phyloP scores from a whole-genome alignment of 2,113 vertebrate genomes.

The Pristiophorus japonicus region DNA sequence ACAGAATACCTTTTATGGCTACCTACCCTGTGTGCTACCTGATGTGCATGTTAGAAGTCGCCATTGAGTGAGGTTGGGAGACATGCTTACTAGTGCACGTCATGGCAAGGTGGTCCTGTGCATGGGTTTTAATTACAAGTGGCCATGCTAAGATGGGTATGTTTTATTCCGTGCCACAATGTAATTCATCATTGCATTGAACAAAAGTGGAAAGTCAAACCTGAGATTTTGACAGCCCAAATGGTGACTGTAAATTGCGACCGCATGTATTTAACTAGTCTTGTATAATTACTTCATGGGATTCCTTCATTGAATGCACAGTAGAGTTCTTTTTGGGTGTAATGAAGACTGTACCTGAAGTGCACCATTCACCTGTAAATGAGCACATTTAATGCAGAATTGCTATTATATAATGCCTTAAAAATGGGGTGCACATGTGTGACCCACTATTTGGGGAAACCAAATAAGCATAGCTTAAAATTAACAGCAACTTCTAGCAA shows the following conservation, averaged over 20 bases:
- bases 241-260: slow-evolving; percentile 29
- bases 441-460: not conserved
- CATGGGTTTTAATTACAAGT: not conserved
- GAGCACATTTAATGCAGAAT: not conserved
- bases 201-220: slow-evolving; percentile 32
- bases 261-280: not conserved
- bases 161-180: not conserved
- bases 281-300: not conserved
- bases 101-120: not conserved
- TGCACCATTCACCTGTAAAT: slow-evolving; percentile 3
- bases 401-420: slow-evolving; percentile 1
- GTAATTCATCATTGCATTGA: not conserved
- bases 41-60: not conserved
- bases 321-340: not conserved
- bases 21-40: not conserved
- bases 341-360: not conserved
- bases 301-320: not conserved
- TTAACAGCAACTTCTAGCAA: not conserved
- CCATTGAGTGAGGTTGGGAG: not conserved
- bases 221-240: slow-evolving; percentile 35
- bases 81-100: not conserved
- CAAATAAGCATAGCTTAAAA: slow-evolving; percentile 25
- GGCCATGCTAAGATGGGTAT: not conserved
- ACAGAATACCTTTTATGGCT: not conserved
- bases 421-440: not conserved